Percentiles rank a stretch among this genome's conserved stretches.
phyloP scores from a whole-genome alignment of 2,113 vertebrate species.

The Pantherophis guttatus region DNA sequence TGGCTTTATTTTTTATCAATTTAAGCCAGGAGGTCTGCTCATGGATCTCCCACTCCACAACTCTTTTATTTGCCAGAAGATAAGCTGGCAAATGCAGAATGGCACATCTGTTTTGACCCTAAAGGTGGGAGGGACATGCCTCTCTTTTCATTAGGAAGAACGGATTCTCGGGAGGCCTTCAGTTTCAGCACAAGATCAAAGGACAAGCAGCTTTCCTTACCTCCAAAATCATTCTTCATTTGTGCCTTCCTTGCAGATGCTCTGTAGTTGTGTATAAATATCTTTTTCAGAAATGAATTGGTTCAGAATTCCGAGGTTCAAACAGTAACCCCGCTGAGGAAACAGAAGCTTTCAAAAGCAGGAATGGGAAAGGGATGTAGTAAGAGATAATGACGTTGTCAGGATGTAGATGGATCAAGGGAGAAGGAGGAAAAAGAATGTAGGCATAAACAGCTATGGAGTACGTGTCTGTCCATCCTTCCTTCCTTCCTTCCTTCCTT shows the following conservation, averaged over 20 bases:
- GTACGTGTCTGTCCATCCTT: background rate
- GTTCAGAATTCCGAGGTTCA: conserved; percentile 5
- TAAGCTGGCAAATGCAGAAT: conserved; percentile 8
- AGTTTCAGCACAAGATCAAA: background rate
- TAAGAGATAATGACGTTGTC: background rate
- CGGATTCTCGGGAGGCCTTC: background rate
- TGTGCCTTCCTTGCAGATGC: conserved; percentile 19
- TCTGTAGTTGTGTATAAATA: background rate
- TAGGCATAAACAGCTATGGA: background rate
- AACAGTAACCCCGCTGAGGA: conserved; percentile 11
- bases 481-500: no score
- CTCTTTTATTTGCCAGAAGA: background rate
- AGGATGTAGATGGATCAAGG: background rate
- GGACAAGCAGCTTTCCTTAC: background rate
- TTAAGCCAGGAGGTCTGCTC: background rate
- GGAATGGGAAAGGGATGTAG: background rate
- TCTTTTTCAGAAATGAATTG: conserved; percentile 37
- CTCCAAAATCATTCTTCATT: background rate
- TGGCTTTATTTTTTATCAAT: conserved; percentile 16
- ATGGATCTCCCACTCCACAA: background rate
- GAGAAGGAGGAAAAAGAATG: conserved; percentile 14
- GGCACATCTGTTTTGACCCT: background rate
- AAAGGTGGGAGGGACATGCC: background rate
- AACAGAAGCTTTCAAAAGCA: background rate
- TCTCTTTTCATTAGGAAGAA: background rate